Evolutionary conservation across 2,888 invertebrate species (phyloP).

Genomic region (Brachylomia viminalis): DNA sequence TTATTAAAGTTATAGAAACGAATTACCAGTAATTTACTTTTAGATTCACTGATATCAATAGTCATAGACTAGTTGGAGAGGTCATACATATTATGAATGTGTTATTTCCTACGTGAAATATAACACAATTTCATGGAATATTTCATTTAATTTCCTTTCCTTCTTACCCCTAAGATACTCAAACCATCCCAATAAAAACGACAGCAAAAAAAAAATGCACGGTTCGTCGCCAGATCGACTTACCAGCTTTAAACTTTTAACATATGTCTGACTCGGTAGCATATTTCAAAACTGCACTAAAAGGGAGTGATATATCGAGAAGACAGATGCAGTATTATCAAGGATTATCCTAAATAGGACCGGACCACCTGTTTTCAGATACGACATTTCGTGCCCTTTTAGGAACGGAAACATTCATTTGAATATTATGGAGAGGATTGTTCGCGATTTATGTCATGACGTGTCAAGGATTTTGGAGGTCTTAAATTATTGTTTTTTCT

Average conservation of each 20-base stretch:
- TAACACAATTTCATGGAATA: constrained; percentile 20
- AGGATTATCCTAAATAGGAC: constrained; percentile 87
- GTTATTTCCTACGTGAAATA: not conserved
- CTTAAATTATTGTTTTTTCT: constrained; percentile 34
- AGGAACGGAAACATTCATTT: constrained; percentile 83
- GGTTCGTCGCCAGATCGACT: constrained; percentile 75
- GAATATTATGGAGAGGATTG: constrained; percentile 64
- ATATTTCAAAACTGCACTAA: constrained; percentile 79
- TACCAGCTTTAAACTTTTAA: constrained; percentile 71
- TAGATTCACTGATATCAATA: not conserved
- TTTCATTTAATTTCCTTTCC: constrained; percentile 38
- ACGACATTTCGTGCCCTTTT: constrained; percentile 77
- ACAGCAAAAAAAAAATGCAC: constrained; percentile 73
- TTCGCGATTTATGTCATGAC: constrained; percentile 67
- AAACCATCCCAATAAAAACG: constrained; percentile 50
- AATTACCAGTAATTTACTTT: no score
- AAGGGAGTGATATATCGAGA: constrained; percentile 73
- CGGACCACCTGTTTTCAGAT: constrained; percentile 87
- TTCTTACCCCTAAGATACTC: not conserved
- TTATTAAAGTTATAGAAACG: no score
- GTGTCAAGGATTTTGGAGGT: constrained; percentile 55
- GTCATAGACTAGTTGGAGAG: not conserved
- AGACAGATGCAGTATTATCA: constrained; percentile 82
- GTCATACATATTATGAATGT: not conserved
- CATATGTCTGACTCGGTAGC: constrained; percentile 81